A percentile compares a stretch with the other conserved stretches of the same genome.
Evolutionary conservation across 2,797 vertebrate genomes (phyloP).

Genomic region (Sebastes miniatus): DNA sequence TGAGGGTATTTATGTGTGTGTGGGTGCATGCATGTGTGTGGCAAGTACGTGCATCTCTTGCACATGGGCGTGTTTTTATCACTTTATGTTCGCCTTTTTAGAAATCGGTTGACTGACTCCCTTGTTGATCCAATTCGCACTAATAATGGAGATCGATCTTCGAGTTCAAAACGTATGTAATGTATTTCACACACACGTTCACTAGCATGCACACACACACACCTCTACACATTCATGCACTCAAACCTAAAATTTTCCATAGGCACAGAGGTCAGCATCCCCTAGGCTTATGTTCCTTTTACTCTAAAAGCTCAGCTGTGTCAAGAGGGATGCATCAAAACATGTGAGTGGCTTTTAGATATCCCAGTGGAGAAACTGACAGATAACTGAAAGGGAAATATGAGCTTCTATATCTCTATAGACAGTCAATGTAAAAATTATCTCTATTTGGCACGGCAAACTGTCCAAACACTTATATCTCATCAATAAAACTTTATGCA

Average conservation of each 20-base stretch:
- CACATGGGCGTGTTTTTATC: slow-evolving; percentile 25
- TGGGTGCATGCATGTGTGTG: neutral
- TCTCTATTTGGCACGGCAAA: neutral
- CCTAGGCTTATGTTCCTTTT: slow-evolving; percentile 63
- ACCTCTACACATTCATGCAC: slow-evolving; percentile 26
- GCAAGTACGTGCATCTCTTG: neutral
- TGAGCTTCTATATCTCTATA: slow-evolving; percentile 41
- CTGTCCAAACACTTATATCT: slow-evolving; percentile 7
- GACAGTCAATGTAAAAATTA: slow-evolving; percentile 32
- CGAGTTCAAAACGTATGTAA: neutral
- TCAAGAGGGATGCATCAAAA: slow-evolving; percentile 59
- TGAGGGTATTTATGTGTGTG: neutral
- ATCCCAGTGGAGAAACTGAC: slow-evolving; percentile 68
- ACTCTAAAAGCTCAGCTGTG: slow-evolving; percentile 72
- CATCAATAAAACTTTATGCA: neutral
- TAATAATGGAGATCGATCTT: slow-evolving; percentile 58
- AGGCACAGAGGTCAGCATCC: slow-evolving; percentile 64
- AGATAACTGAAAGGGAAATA: slow-evolving; percentile 61
- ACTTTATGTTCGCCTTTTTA: slow-evolving; percentile 26
- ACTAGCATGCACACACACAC: neutral
- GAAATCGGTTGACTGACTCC: slow-evolving; percentile 18
- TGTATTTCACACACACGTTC: neutral
- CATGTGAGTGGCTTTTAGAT: slow-evolving; percentile 74
- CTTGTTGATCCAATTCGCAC: slow-evolving; percentile 56
- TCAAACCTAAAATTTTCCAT: slow-evolving; percentile 61